Base-by-base conservation (phyloP, 2,113 vertebrate genomes). In the Ammospiza caudacuta region DNA sequence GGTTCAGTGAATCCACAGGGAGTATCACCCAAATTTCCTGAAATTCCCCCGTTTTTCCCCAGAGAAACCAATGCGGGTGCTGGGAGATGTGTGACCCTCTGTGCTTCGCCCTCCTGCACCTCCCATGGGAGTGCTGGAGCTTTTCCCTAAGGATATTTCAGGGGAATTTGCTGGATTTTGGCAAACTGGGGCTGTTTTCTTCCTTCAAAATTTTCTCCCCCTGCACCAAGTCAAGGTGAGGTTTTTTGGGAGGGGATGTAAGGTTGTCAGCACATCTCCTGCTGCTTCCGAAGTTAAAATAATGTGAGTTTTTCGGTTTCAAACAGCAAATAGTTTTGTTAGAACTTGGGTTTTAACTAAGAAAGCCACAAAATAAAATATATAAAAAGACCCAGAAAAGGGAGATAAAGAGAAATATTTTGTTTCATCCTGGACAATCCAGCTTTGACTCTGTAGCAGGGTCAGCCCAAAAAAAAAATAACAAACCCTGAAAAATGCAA, bases 141-240 rank as follows among this genome's bases (percentile, higher is more conserved):
- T 61, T 61, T 63, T 73, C 58, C 68, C 81, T 8, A 4, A 0
- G 58, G 68, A 73, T 22, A 22, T 12, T 46, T 8, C 39, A 27
- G 47, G 31, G 39, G 27, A 63, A 63, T 46, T 17, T 15, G 3
- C 3, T 31, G 39, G 22, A 55, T 74, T 74, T 74, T 55, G 58
- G 39, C 11, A 39, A 44, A 17, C 11, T 35, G 12, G 13, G 12
- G 46, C 6, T 9, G 19, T 64, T 64, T 28, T 11, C 4, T 61
- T 27, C 41, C 35, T 67, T 14, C 25, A 41, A 77, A 37, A 52
- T 28, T 51, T 79, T 4, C 12, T 28, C 28, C 24, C 61, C 0
- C 0, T 5, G 35, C 33, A 41, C 44, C 44, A 55, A 46, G 66
- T 9, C 8, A 0, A 79, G 46, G 33, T 29, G 24, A 2, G 2